Evolutionary conservation across 2,797 vertebrate genomes (phyloP), one percentile per base, ranked within the genome.

Genomic region (Amphiprion clarkii): DNA sequence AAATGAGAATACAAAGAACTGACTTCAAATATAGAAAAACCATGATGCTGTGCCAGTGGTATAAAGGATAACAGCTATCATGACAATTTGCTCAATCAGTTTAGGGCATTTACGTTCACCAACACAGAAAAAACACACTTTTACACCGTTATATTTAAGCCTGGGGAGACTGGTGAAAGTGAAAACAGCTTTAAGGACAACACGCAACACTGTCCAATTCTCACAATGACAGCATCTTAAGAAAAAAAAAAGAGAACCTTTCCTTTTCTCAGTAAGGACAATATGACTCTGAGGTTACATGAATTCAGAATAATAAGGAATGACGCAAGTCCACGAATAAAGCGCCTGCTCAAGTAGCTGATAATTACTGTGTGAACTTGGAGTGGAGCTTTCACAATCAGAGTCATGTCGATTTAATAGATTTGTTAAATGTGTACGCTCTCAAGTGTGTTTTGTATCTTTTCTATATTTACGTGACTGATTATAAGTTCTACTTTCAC

Each of bases 401-500:
- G 63, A 70, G 62, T 25, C 65, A 46, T 25, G n/a, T 57, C 65
- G 42, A 5, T 56, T 63, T 25, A 46, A 84, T 72, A 27, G 72
- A 79, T 81, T 55, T 33, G 39, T 53, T 71, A 62, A 4, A 4
- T 29, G 21, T 17, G 6, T 67, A 74, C 9, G 31, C 16, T 48
- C 66, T 68, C 12, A 19, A 57, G 60, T 67, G 55, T 49, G 21
- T 63, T 68, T 52, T 67, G 48, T 48, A 13, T 58, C 53, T 65
- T 59, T 65, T 17, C 3, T 56, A 65, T 62, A 40, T 29, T 39
- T 66, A 29, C 0, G 13, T 13, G 54, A 79, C 51, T 52, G 39
- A 82, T 72, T 66, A 69, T 71, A 56, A 76, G 51, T 63, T 42
- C 17, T 31, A 56, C 68, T 77, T 71, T 77, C 53, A 54, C n/a